Evolutionary conservation across 1,140 invertebrate species (phyloP).

Genomic region (Drosophila serrata): DNA sequence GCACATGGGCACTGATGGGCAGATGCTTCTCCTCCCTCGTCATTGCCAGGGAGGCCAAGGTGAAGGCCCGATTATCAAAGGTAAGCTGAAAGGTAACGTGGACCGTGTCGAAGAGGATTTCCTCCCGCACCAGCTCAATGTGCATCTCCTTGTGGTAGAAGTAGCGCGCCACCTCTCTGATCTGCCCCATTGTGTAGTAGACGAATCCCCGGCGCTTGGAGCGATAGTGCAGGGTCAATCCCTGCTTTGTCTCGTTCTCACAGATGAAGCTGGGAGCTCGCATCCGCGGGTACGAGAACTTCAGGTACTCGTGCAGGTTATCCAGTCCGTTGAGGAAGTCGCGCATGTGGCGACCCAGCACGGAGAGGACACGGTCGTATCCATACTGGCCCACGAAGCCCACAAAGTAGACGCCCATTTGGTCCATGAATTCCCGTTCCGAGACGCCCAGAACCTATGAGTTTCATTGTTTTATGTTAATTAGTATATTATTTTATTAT

Average conservation of each 20-base stretch:
- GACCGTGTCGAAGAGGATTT: conserved; percentile 94
- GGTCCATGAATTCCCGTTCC: conserved; percentile 95
- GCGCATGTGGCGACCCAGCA: conserved; percentile 95
- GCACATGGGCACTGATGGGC: conserved; percentile 93
- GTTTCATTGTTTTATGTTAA: neutral
- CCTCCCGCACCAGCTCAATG: conserved; percentile 95
- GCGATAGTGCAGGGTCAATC: conserved; percentile 96
- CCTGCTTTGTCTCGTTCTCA: conserved; percentile 96
- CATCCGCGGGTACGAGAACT: conserved; percentile 97
- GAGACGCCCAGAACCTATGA: conserved; percentile 92
- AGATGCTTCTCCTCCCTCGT: conserved; percentile 94
- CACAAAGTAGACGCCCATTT: conserved; percentile 96
- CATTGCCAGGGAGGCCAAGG: conserved; percentile 92
- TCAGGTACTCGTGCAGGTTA: conserved; percentile 98
- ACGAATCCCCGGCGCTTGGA: conserved; percentile 97
- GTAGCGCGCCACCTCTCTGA: conserved; percentile 94
- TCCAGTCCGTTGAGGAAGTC: conserved; percentile 98
- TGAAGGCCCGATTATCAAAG: conserved; percentile 97
- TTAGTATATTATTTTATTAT: no score
- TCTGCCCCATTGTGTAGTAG: conserved; percentile 99
- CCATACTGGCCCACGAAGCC: conserved; percentile 97
- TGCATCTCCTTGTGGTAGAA: conserved; percentile 97
- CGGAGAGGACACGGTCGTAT: conserved; percentile 95
- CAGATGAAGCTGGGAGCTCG: conserved; percentile 97
- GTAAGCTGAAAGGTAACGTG: conserved; percentile 97